A percentile compares a stretch with the other conserved stretches of the same genome.
These are phyloP conservation scores for Paedocypris micromegethes DNA, from an alignment of 2,797 vertebrate genomes.

Conservation along the genomic window DNA sequence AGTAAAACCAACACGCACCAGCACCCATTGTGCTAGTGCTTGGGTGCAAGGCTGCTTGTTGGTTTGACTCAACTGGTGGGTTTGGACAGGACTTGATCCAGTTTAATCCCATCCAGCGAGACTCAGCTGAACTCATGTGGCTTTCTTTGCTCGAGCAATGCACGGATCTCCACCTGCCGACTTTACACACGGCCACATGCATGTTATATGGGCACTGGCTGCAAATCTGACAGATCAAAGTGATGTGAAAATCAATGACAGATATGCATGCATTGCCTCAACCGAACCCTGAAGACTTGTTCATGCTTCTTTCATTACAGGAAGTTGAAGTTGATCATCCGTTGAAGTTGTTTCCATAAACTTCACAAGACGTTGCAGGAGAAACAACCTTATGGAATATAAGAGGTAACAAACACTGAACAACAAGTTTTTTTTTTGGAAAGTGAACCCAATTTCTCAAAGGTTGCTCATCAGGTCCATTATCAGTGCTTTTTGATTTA, in stretches of 20 bases:
- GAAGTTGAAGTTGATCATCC: not conserved
- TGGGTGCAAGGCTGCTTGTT: conserved; percentile 61
- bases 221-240: not conserved
- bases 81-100: conserved; percentile 64
- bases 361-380: conserved; percentile 2
- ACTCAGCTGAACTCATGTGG: conserved; percentile 51
- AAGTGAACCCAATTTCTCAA: conserved; percentile 62
- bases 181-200: conserved; percentile 20
- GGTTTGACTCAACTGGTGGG: conserved; percentile 58
- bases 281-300: not conserved
- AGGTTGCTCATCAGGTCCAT: no score
- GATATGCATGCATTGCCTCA: not conserved
- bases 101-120: conserved; percentile 63
- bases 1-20: conserved; percentile 60
- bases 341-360: not conserved
- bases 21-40: conserved; percentile 60
- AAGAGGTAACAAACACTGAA: conserved; percentile 60
- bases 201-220: not conserved
- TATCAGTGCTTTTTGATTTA: no score
- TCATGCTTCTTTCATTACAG: conserved; percentile 1
- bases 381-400: conserved; percentile 54
- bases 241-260: not conserved
- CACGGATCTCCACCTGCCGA: conserved; percentile 54
- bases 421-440: conserved; percentile 66
- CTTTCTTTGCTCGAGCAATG: conserved; percentile 36